Base-by-base conservation (phyloP, 2,797 vertebrate species). In the Muraenolepis orangiensis region DNA sequence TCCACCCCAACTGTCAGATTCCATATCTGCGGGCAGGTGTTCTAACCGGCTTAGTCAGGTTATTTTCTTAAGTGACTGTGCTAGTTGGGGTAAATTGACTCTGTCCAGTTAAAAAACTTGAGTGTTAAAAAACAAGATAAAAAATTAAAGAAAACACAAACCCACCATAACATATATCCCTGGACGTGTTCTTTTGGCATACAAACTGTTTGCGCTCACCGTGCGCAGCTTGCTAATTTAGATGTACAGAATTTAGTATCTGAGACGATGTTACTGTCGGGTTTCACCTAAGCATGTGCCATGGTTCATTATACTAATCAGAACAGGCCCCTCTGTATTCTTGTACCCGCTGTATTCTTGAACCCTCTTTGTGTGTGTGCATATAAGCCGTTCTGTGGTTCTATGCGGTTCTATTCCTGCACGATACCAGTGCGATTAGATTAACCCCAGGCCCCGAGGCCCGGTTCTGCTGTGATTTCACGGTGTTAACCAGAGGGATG, bases 21-120 rank as follows among this genome's bases (percentile, higher is more conserved):
- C 72, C 69, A 83, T 86, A 81, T 81, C 72, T 57, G 74, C 74
- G 76, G 78, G 74, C 74, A 68, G 76, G n/a, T 46, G 13, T 78
- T 79, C 84, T 86, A 87, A 87, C 79, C 28, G 66, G 69, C 61
- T 79, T 30, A 61, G 87, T 82, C 81, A 80, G 87, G n/a, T n/a
- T 66, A 80, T 82, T 80, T 82, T 77, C 57, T 64, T 36, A 31
- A 79, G 79, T 66, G 82, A 85, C 84, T 73, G 75, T 57, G 71
- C 57, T 74, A 71, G 82, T 80, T 71, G 74, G 72, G 75, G 72
- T 68, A 72, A 77, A 83, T 76, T n/a, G 51, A 66, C n/a, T n/a
- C n/a, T n/a, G n/a, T n/a, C n/a, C n/a, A n/a, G n/a, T n/a, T n/a
- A 76, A 75, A 14, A 66, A 80, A 72, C n/a, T n/a, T n/a, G n/a